phyloP scores from a whole-genome alignment of 2,113 vertebrate species.

The Caracal caracal region DNA sequence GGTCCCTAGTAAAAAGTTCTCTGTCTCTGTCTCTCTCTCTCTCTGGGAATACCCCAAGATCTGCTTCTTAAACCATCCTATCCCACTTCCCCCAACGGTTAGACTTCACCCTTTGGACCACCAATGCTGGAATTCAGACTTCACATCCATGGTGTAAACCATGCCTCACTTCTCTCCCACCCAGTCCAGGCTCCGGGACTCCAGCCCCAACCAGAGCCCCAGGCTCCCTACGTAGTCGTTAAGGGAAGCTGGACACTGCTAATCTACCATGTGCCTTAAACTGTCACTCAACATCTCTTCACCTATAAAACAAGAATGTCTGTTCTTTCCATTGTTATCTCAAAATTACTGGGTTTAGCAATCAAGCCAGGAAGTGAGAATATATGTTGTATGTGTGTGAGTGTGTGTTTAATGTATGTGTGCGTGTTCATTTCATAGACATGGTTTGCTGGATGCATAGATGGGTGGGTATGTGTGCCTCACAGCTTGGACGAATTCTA shows the following conservation, averaged over 20 bases:
- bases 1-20: not conserved
- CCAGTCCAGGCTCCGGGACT: not conserved
- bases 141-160: not conserved
- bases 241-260: not conserved
- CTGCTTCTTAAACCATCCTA: not conserved
- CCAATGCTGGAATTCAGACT: not conserved
- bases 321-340: not conserved
- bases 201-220: not conserved
- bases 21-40: not conserved
- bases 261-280: not conserved
- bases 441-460: not conserved
- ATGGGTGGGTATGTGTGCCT: not conserved
- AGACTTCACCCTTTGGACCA: not conserved
- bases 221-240: fast-evolving
- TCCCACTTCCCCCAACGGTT: too few species aligned
- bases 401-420: not conserved
- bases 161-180: not conserved
- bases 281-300: not conserved
- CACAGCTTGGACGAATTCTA: not conserved
- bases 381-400: not conserved
- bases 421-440: not conserved
- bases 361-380: not conserved
- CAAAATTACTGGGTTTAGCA: not conserved
- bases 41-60: not conserved
- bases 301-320: not conserved